Evolutionary conservation across 2,797 vertebrate genomes (phyloP).

Genomic region (Serranus cabrilla): DNA sequence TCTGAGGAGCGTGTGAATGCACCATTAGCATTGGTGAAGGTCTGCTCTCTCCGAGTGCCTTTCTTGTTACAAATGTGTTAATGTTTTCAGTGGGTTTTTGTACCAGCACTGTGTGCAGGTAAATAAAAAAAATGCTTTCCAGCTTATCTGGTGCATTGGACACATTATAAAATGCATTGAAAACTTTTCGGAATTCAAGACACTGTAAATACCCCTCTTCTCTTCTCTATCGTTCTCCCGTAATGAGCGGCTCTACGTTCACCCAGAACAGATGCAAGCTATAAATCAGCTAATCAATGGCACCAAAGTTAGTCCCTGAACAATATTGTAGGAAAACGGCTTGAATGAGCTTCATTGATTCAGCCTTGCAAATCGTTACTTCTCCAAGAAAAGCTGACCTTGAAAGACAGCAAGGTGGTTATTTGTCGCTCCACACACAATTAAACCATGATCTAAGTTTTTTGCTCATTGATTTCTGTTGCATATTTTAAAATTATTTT

Average conservation of each 20-base stretch:
- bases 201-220: background rate
- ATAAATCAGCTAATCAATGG: constrained; percentile 80
- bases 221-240: background rate
- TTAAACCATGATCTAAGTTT: constrained; percentile 22
- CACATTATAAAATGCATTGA: background rate
- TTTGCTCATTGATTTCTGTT: constrained; percentile 48
- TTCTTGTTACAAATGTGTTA: too few species aligned
- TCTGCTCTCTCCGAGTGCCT: too few species aligned
- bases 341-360: constrained; percentile 81
- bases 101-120: too few species aligned
- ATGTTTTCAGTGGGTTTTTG: too few species aligned
- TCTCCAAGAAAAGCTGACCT: constrained; percentile 68
- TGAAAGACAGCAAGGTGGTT: constrained; percentile 60
- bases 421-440: constrained; percentile 41
- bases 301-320: constrained; percentile 76
- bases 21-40: too few species aligned
- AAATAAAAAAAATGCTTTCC: background rate
- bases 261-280: constrained; percentile 63
- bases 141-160: background rate
- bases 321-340: constrained; percentile 78
- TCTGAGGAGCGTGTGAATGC: too few species aligned
- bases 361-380: constrained; percentile 74
- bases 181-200: background rate
- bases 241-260: constrained; percentile 55
- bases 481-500: constrained; percentile 36